A percentile compares a stretch with the other conserved stretches of the same genome.
Conservation (phyloP, 2,888 invertebrate species). For the Mythimna lalbum region DNA sequence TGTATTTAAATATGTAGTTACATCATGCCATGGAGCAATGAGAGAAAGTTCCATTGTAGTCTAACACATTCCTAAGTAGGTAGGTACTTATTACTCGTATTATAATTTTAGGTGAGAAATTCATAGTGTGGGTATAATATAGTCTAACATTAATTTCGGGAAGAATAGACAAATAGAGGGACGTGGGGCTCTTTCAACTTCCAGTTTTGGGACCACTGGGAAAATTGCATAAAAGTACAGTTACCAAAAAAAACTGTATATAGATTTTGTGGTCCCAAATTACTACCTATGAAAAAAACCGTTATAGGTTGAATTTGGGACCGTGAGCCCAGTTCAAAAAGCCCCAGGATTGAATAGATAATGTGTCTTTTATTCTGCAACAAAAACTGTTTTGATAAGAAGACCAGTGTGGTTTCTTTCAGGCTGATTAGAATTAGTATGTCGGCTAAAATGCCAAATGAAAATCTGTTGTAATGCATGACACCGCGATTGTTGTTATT, state of each 20-base stretch:
- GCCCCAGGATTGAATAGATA: background rate
- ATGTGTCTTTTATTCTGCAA: too few relatives aligned
- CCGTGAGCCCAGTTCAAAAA: too few relatives aligned
- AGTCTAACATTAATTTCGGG: too few relatives aligned
- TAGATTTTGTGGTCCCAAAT: too few relatives aligned
- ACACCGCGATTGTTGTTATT: background rate
- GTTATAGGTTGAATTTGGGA: too few relatives aligned
- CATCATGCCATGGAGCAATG: conserved; percentile 64
- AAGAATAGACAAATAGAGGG: background rate
- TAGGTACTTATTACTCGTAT: conserved; percentile 57
- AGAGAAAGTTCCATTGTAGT: conserved; percentile 75
- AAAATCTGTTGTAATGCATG: background rate
- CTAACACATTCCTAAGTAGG: conserved; percentile 29
- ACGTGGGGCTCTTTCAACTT: too few relatives aligned
- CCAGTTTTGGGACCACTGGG: too few relatives aligned
- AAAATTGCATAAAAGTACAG: too few relatives aligned
- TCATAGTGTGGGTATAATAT: conserved; percentile 16
- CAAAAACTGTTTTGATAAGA: background rate
- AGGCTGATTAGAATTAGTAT: background rate
- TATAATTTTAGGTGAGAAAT: conserved; percentile 61
- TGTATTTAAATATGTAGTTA: conserved; percentile 60
- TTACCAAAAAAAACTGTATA: too few relatives aligned
- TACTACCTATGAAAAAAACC: too few relatives aligned
- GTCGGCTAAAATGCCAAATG: background rate
- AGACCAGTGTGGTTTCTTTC: background rate